Conservation (phyloP, 2,113 vertebrate genomes). For the Cyanistes caeruleus region DNA sequence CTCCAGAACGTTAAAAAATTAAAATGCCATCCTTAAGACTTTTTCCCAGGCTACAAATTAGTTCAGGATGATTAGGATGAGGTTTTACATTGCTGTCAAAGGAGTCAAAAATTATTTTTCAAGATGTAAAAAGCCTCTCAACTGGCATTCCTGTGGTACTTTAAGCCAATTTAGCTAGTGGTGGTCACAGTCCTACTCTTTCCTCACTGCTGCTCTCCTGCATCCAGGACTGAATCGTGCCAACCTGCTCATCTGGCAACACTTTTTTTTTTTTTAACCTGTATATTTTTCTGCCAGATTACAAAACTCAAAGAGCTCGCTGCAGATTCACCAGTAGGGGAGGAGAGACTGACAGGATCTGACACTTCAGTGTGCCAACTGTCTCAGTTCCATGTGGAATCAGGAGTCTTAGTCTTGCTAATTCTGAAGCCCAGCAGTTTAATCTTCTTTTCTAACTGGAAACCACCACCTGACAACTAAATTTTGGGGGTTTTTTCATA, state of each 20-base stretch:
- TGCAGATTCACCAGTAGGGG: background rate
- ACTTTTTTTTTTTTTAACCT: no score
- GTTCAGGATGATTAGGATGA: background rate
- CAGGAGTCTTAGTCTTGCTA: background rate
- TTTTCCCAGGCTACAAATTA: constrained; percentile 28
- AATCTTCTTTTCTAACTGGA: background rate
- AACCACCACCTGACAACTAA: background rate
- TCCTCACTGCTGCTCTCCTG: background rate
- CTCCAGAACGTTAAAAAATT: background rate
- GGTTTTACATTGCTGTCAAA: background rate
- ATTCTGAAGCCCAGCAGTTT: background rate
- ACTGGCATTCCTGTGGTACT: background rate
- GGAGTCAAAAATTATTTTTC: background rate
- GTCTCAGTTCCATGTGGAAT: background rate
- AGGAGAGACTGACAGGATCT: background rate
- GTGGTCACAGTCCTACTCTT: background rate
- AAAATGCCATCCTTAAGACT: background rate
- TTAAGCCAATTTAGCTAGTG: background rate
- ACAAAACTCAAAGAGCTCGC: background rate
- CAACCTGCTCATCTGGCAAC: background rate
- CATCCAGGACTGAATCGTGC: background rate
- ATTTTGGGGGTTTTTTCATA: background rate
- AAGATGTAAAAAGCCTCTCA: background rate
- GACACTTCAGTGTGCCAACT: background rate
- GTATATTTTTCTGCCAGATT: background rate